A percentile compares a stretch with the other conserved stretches of the same genome.
Conservation (phyloP, 2,888 invertebrate species). For the Synanthedon myopaeformis region DNA sequence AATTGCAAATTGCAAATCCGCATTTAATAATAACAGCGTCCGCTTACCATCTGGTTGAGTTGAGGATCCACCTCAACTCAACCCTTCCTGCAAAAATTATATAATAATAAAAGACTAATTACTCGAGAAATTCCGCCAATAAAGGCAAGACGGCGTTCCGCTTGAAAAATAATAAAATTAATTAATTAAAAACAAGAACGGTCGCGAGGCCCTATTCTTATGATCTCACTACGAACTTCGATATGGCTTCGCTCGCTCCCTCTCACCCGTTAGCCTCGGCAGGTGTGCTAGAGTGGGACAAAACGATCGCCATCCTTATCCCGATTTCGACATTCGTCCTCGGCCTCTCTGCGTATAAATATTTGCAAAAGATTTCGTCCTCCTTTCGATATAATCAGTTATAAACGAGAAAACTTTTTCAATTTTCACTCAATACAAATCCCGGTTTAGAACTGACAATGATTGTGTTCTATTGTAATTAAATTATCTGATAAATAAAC, state of each 20-base stretch:
- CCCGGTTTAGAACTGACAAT: conserved; percentile 23
- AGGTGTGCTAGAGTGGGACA: background rate
- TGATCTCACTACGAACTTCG: background rate
- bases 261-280: background rate
- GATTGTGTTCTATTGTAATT: conserved; percentile 47
- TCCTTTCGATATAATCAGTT: conserved; percentile 46
- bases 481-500: conserved; percentile 22
- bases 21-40: conserved; percentile 24
- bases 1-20: no score
- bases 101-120: conserved; percentile 71
- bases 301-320: background rate
- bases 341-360: conserved; percentile 34
- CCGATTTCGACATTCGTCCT: background rate
- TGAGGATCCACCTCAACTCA: conserved; percentile 38
- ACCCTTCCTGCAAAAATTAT: conserved; percentile 65
- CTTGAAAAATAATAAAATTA: conserved; percentile 65
- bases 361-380: conserved; percentile 51
- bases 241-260: background rate
- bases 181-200: conserved; percentile 65
- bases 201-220: conserved; percentile 3
- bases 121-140: conserved; percentile 62
- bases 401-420: conserved; percentile 65
- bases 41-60: conserved; percentile 24
- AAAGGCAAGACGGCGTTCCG: conserved; percentile 56
- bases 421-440: conserved; percentile 53